phyloP scores from a whole-genome alignment of 2,888 invertebrate genomes.

The Leucozona laternaria region DNA sequence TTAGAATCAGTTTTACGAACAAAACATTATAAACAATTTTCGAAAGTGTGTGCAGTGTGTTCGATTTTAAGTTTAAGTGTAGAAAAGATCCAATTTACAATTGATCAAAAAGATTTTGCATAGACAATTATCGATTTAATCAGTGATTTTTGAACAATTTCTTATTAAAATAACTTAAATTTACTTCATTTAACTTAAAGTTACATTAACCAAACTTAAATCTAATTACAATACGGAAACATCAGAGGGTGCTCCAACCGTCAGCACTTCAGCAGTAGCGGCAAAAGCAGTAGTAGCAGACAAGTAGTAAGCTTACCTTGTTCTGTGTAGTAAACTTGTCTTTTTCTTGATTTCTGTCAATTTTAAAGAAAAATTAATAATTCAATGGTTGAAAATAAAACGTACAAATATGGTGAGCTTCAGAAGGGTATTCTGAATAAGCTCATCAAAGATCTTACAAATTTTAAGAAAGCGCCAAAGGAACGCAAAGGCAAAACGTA shows the following conservation, averaged over 20 bases:
- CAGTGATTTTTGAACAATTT: no score
- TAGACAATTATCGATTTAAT: no score
- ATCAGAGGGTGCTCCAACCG: not conserved
- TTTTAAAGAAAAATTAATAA: not conserved
- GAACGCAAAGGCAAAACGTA: not conserved
- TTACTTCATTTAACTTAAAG: no score
- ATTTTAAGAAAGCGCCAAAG: constrained; percentile 4
- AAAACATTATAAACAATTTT: no score
- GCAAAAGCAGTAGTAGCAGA: no score
- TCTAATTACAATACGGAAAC: no score
- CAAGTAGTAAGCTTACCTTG: not conserved
- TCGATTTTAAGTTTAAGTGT: no score
- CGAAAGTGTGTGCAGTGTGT: no score
- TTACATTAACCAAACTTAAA: no score
- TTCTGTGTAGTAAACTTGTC: not conserved
- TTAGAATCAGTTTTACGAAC: no score
- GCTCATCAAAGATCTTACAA: not conserved
- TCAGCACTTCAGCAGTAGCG: not conserved
- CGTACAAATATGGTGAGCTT: not conserved
- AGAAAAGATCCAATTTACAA: no score
- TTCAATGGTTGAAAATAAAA: not conserved
- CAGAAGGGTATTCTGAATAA: not conserved
- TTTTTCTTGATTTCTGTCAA: not conserved
- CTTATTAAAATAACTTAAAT: no score
- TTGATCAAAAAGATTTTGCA: not conserved